Base-by-base conservation (phyloP, 1,140 invertebrate genomes). In the Drosophila melanica region DNA sequence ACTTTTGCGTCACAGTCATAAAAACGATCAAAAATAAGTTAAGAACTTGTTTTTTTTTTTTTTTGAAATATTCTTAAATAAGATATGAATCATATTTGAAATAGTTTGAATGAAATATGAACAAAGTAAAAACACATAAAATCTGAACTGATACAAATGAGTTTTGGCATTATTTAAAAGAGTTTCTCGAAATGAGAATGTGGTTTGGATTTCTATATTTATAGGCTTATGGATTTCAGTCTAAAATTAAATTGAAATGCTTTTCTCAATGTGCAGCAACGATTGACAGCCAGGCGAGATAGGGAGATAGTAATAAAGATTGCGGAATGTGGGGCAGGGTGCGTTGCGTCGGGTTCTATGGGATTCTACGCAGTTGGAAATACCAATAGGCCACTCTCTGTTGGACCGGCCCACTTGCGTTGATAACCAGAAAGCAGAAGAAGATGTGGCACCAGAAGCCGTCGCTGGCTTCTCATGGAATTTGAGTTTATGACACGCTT, bases 311-410 rank as follows among this genome's bases (percentile, higher is more conserved):
- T 3, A 3, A 4, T n/a, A 10, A 14, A 67, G 51, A 69, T 65
- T 54, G 44, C 57, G 50, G 62, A 81, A 84, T 77, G 74, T 85
- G 78, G 81, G 53, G 77, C 81, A 74, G 71, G 51, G 70, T 62
- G 59, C 41, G 65, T 18, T 55, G 27, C 16, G 47, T 39, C 27
- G 60, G 2, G 7, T 30, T 27, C 20, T 35, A 55, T 12, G 16
- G 51, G 41, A 33, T 79, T 81, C 62, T 81, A 82, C 80, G 80
- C 80, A 82, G 81, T 85, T 60, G 48, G 27, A 76, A 73, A 78
- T 60, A 37, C 47, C 20, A 45, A 48, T 72, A 41, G 57, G 44
- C 55, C 57, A 14, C 33, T 12, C 16, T 12, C 4, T 14, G 10
- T 27, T n/a, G 44, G 44, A 30, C 64, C 64, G 64, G 64, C 65